Conservation (phyloP, 2,113 vertebrate genomes). For the Microcebus griseorufus region DNA sequence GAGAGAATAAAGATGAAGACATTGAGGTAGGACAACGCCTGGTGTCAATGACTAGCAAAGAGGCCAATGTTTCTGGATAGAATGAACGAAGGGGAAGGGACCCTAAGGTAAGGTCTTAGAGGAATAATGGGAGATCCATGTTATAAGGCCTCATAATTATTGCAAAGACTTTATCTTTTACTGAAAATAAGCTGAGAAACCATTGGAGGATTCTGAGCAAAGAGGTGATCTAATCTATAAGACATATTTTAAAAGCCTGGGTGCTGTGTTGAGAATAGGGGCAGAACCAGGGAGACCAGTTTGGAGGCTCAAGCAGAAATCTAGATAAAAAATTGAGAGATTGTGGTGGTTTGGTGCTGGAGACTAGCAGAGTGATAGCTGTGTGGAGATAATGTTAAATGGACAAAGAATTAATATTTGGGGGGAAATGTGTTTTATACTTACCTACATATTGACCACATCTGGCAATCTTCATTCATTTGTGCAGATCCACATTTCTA, state of each 20-base stretch:
- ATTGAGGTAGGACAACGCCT: background rate
- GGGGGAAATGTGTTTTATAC: background rate
- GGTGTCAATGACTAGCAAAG: background rate
- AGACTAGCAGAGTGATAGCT: background rate
- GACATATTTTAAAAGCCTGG: background rate
- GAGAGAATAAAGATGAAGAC: background rate
- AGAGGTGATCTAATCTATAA: background rate
- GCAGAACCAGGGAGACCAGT: background rate
- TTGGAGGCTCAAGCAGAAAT: background rate
- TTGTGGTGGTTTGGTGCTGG: background rate
- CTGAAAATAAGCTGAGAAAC: background rate
- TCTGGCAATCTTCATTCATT: background rate
- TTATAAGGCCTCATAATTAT: background rate
- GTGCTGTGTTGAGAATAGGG: background rate
- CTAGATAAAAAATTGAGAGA: background rate
- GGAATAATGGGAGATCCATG: background rate
- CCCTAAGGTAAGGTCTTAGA: background rate
- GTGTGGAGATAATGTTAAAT: background rate
- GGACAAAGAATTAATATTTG: background rate
- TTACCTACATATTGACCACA: background rate
- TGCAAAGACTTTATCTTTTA: background rate
- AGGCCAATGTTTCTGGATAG: background rate
- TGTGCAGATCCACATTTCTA: background rate
- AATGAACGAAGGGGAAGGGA: background rate
- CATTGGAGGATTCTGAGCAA: background rate